phyloP scores from a whole-genome alignment of 2,797 vertebrate species.

The Halcyon badia region DNA sequence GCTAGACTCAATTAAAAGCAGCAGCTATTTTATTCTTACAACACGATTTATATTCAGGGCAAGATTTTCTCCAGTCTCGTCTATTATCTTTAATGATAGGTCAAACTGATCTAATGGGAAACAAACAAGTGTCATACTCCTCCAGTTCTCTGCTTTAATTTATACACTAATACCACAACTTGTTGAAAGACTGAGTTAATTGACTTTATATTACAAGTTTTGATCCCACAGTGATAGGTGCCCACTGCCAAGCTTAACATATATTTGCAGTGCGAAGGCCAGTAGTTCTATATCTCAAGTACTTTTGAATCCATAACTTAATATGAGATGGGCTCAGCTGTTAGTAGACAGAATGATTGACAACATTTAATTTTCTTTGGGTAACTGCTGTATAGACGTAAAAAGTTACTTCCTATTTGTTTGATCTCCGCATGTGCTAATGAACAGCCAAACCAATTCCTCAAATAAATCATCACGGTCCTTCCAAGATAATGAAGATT shows the following conservation, averaged over 20 bases:
- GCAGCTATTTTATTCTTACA: constrained; percentile 17
- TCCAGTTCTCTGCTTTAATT: constrained; percentile 16
- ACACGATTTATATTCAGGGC: constrained; percentile 3
- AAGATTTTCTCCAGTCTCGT: background rate
- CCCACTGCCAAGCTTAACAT: background rate
- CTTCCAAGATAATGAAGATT: constrained; percentile 4
- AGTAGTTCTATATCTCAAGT: background rate
- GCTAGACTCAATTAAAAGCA: constrained; percentile 30
- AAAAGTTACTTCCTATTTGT: constrained; percentile 13
- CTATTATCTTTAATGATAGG: constrained; percentile 26
- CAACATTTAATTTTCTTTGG: constrained; percentile 15
- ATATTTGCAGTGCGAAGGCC: background rate
- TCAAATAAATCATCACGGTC: background rate
- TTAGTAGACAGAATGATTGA: background rate
- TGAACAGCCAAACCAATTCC: constrained; percentile 11
- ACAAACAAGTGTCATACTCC: background rate
- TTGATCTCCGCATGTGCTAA: background rate
- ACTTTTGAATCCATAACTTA: background rate
- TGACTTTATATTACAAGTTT: background rate
- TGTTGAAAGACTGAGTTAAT: background rate
- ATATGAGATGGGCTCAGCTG: constrained; percentile 2
- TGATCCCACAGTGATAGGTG: background rate
- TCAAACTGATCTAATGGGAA: background rate
- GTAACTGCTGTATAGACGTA: background rate
- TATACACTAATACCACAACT: background rate